Conservation (phyloP, 2,888 invertebrate species). For the Liodrosophila aerea region DNA sequence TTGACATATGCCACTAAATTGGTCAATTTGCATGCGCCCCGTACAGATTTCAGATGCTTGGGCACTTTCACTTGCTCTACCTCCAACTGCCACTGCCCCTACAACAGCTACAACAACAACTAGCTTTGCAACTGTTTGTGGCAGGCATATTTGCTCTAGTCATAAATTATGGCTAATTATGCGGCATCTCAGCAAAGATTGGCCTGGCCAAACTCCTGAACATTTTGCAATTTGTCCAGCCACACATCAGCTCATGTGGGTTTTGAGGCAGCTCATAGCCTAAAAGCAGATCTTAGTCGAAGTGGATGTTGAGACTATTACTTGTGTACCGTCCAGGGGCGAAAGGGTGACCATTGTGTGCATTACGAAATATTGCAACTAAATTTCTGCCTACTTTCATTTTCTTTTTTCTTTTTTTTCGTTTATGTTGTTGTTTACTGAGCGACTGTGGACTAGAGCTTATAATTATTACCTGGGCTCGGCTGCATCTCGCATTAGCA, state of each 20-base stretch:
- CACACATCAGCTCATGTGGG: conserved; percentile 37
- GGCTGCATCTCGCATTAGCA: conserved; percentile 45
- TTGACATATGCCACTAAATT: conserved; percentile 49
- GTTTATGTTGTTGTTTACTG: neutral
- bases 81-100: conserved; percentile 4
- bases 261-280: conserved; percentile 34
- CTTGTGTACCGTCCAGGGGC: conserved; percentile 9
- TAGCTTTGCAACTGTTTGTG: conserved; percentile 12
- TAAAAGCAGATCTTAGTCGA: conserved; percentile 17
- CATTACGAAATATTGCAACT: conserved; percentile 67
- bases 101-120: conserved; percentile 1
- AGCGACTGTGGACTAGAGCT: conserved; percentile 31
- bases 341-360: conserved; percentile 47
- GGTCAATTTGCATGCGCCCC: conserved; percentile 48
- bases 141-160: conserved; percentile 57
- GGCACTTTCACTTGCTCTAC: conserved; percentile 70
- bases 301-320: conserved; percentile 2
- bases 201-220: conserved; percentile 58
- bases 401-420: conserved; percentile 28
- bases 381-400: conserved; percentile 69
- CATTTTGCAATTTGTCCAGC: conserved; percentile 66
- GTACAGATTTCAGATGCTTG: conserved; percentile 33
- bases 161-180: conserved; percentile 74
- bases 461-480: conserved; percentile 55
- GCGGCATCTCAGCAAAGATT: conserved; percentile 71